phyloP scores from a whole-genome alignment of 2,113 vertebrate species.

The Peromyscus maniculatus region DNA sequence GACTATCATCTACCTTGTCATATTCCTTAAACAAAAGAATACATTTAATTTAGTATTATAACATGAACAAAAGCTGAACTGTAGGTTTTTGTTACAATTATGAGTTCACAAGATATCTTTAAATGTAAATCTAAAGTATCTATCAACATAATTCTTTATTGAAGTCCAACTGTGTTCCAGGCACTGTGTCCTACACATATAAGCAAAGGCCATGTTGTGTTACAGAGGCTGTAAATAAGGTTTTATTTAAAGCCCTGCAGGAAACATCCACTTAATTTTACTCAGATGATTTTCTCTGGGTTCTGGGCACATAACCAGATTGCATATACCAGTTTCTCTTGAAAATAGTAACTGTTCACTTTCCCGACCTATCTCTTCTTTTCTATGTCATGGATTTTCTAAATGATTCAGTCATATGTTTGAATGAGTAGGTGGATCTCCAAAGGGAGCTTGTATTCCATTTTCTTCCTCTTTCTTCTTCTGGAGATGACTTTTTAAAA shows the following conservation, averaged over 20 bases:
- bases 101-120: background rate
- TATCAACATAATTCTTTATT: background rate
- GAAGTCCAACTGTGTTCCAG: background rate
- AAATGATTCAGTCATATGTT: background rate
- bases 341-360: background rate
- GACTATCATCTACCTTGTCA: background rate
- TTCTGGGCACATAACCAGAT: background rate
- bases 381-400: background rate
- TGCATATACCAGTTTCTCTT: background rate
- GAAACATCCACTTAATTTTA: background rate
- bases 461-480: background rate
- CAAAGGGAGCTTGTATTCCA: fast-evolving
- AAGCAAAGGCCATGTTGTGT: background rate
- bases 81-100: background rate
- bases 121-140: background rate
- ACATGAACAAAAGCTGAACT: background rate
- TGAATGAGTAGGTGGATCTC: background rate
- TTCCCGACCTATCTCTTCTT: background rate
- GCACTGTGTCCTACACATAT: background rate
- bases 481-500: background rate
- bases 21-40: background rate
- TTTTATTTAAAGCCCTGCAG: background rate
- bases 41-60: background rate
- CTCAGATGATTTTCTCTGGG: background rate
- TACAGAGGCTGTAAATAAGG: background rate